Evolutionary conservation across 2,113 vertebrate species (phyloP).

Genomic region (Megaleporinus macrocephalus): DNA sequence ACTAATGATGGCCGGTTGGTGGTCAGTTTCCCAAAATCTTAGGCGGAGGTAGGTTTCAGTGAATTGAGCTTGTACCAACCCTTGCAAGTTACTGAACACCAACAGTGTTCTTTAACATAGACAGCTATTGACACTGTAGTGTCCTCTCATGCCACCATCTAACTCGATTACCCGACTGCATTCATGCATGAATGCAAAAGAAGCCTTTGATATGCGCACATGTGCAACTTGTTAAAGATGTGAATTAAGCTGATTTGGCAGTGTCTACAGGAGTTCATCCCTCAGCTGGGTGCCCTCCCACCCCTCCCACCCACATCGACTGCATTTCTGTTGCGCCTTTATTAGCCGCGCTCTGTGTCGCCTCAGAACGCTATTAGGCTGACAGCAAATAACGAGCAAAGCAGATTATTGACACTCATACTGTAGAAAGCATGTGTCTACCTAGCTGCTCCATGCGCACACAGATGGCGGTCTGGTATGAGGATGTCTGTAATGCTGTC

Average conservation of each 20-base stretch:
- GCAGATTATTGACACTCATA: constrained; percentile 44
- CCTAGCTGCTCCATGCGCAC: constrained; percentile 20
- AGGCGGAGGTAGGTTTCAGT: constrained; percentile 2
- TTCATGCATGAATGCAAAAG: constrained; percentile 14
- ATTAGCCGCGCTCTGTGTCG: constrained; percentile 33
- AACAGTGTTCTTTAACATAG: not conserved
- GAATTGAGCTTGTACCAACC: constrained; percentile 14
- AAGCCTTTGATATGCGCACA: constrained; percentile 38
- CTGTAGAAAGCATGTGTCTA: constrained; percentile 40
- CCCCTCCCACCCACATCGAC: constrained; percentile 9
- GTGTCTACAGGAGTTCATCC: constrained; percentile 47
- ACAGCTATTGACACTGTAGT: not conserved
- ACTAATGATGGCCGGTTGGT: too few species aligned
- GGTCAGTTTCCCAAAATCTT: too few species aligned
- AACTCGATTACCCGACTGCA: not conserved
- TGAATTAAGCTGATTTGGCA: constrained; percentile 46
- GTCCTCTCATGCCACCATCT: not conserved
- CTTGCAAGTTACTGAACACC: constrained; percentile 11
- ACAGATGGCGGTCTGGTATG: constrained; percentile 52
- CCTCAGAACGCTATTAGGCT: constrained; percentile 33
- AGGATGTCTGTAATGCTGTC: constrained; percentile 36
- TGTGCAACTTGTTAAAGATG: constrained; percentile 38
- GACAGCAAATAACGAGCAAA: constrained; percentile 52
- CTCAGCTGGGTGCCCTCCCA: constrained; percentile 38
- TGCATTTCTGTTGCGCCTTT: constrained; percentile 34